These are phyloP conservation scores for Hypomecis atomaria DNA, from an alignment of 2,888 invertebrate genomes.

Conservation along the genomic window DNA sequence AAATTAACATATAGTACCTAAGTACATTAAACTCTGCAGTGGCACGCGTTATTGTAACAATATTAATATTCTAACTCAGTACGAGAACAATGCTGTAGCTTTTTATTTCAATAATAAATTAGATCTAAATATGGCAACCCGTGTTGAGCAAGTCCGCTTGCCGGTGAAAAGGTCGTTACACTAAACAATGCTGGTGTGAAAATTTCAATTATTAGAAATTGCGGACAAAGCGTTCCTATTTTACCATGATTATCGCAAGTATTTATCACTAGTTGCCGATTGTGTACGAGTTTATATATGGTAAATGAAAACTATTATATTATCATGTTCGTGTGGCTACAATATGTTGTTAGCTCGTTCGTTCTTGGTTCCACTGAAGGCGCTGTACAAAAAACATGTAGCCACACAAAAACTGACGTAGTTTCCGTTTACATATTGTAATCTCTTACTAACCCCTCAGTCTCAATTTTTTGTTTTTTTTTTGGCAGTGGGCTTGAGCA, in stretches of 20 bases:
- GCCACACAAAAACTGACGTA: too few species aligned
- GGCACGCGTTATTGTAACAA: constrained; percentile 28
- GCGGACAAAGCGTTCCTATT: neutral
- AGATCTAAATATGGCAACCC: constrained; percentile 56
- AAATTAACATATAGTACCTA: constrained; percentile 40
- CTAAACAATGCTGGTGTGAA: constrained; percentile 1
- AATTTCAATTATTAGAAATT: neutral
- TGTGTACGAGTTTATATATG: neutral
- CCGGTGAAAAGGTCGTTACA: constrained; percentile 43
- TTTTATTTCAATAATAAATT: constrained; percentile 60
- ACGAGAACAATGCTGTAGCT: constrained; percentile 54
- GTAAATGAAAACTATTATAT: neutral
- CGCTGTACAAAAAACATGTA: too few species aligned
- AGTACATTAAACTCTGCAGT: constrained; percentile 51
- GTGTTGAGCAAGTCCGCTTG: constrained; percentile 47
- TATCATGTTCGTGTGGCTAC: too few species aligned
- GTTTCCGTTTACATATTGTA: too few species aligned
- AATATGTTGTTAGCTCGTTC: too few species aligned
- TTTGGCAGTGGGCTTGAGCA: too few species aligned
- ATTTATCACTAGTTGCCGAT: too few species aligned
- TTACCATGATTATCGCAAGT: neutral
- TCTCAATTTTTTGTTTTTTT: too few species aligned
- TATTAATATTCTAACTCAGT: constrained; percentile 55
- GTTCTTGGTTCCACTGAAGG: too few species aligned
- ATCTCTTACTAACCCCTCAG: too few species aligned